Base-by-base conservation (phyloP, 2,888 invertebrate species). In the Celastrina argiolus region DNA sequence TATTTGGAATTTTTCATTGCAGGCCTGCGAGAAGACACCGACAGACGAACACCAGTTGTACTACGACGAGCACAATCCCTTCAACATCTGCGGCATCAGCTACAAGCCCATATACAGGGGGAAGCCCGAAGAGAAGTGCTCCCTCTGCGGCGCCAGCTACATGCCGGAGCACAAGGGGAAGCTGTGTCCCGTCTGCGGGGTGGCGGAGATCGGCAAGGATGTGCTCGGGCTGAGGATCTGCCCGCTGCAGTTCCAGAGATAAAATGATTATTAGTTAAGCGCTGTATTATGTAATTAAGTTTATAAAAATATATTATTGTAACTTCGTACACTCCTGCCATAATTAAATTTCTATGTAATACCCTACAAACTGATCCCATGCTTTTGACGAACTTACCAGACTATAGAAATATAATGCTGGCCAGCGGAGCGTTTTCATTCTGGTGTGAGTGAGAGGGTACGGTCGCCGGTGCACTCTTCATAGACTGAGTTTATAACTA, bases 11-110 rank as follows among this genome's bases (percentile, higher is more conserved):
- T n/a, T n/a, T n/a, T n/a, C n/a, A n/a, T n/a, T n/a, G n/a, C n/a
- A n/a, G 87, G 98, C 97, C 0, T 98, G 98, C 80, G 98, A 99
- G 78, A 96, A 97, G 71, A 98, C 96, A 74, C 96, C 96, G 0
- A 93, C 94, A 0, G 98, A 99, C 80, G 97, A 97, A 79, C 95
- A 98, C 73, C 94, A 96, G 75, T 82, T 99, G 66, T 91, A 94
- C 0, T 99, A 99, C 79, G 99, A 99, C 76, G 98, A 99, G 80
- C 98, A 98, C 81, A 99, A 99, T 89, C 99, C 99, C 0, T 99
- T 99, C 85, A 95, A 94, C 67, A 92, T 99, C 56, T 99, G 99
- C 82, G 98, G 97, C 0, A 94, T 95, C 39, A 95, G 96, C 28
- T 99, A 96, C 86, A 96, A 94, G 61, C 99, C 99, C 0, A 97